These are phyloP conservation scores for Conus ventricosus DNA, from an alignment of 1,140 invertebrate species.

Conservation along the genomic window DNA sequence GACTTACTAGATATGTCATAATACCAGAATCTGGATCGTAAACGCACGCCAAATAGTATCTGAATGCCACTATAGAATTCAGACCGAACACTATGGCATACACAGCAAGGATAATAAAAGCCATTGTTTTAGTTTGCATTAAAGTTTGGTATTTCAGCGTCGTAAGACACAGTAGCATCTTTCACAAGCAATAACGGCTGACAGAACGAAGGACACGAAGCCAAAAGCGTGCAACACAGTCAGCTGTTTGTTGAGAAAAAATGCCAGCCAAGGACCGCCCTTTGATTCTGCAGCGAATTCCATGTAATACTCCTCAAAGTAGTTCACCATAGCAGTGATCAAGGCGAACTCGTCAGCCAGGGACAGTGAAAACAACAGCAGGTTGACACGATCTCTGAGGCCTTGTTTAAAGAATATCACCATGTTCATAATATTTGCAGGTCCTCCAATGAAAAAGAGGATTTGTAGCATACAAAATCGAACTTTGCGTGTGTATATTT, in stretches of 20 bases:
- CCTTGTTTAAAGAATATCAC: neutral
- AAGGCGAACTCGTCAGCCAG: neutral
- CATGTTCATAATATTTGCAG: neutral
- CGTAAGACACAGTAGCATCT: neutral
- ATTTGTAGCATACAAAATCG: neutral
- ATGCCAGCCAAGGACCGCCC: neutral
- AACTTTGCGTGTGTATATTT: neutral
- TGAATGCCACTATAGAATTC: neutral
- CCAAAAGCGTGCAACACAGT: neutral
- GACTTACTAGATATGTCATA: neutral
- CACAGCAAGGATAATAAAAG: neutral
- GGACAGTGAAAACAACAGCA: neutral
- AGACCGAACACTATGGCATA: neutral
- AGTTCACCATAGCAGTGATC: neutral
- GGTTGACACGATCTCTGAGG: neutral
- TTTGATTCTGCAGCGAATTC: neutral
- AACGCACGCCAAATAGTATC: neutral
- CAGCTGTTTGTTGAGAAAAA: neutral
- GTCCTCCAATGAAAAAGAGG: neutral
- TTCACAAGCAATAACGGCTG: neutral
- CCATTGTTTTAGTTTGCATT: neutral
- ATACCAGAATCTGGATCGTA: neutral
- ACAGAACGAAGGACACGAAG: neutral
- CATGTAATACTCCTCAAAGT: neutral
- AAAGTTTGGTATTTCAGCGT: neutral